phyloP scores from a whole-genome alignment of 2,888 invertebrate genomes.

The Cryptocheilus praepositus region DNA sequence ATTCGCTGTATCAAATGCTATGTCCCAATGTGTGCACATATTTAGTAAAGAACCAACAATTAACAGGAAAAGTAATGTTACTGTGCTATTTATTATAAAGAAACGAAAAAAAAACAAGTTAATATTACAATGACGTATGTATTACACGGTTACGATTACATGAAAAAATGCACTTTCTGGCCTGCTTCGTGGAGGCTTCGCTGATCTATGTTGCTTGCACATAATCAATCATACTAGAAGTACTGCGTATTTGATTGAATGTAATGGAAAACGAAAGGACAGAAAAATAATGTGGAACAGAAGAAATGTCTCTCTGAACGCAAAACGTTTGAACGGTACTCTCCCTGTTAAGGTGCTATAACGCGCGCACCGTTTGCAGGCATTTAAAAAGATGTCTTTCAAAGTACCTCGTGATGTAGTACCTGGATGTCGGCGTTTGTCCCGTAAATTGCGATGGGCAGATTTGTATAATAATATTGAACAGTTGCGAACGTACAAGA shows the following conservation, averaged over 20 bases:
- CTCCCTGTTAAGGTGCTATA: too few species aligned
- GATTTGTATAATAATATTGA: constrained; percentile 50
- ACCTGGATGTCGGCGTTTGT: constrained; percentile 50
- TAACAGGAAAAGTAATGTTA: constrained; percentile 63
- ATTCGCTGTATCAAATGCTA: constrained; percentile 45
- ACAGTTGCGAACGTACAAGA: constrained; percentile 25
- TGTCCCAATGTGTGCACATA: constrained; percentile 56
- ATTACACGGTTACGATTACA: constrained; percentile 50
- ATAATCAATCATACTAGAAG: constrained; percentile 46
- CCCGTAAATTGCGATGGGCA: constrained; percentile 42
- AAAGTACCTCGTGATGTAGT: constrained; percentile 51
- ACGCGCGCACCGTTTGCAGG: background rate
- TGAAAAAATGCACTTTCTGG: constrained; percentile 50
- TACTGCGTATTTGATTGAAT: constrained; percentile 23
- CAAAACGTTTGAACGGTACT: too few species aligned
- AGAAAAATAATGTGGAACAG: background rate
- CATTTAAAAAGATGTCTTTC: constrained; percentile 46
- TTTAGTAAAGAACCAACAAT: constrained; percentile 60
- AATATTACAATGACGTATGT: constrained; percentile 56
- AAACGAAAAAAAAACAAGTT: constrained; percentile 27
- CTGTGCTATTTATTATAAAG: constrained; percentile 69
- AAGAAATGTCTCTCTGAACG: too few species aligned
- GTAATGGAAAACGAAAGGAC: constrained; percentile 8
- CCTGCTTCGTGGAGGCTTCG: constrained; percentile 58
- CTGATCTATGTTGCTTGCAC: constrained; percentile 53